Evolutionary conservation across 1,140 invertebrate genomes (phyloP), one percentile per base, ranked within the genome.

Genomic region (Macrobrachium rosenbergii): DNA sequence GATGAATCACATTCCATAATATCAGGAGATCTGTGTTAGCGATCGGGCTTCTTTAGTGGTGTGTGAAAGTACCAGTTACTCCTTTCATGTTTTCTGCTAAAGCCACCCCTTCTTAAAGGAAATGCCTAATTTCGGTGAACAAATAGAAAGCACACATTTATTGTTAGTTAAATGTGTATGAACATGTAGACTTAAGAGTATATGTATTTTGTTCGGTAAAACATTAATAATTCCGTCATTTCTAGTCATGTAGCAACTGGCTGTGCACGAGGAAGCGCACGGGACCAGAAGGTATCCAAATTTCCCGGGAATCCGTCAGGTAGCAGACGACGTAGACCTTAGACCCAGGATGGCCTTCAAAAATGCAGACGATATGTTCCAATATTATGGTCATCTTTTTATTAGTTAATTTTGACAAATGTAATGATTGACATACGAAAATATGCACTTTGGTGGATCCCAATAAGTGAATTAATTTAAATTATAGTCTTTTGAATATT

Each of bases 361-460:
- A 87, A 87, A 87, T 87, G 85, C 85, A 87, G 85, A 87, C 85
- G 85, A 87, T 87, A 76, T 73, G 85, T 87, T 87, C 85, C 85
- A 87, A 81, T 64, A 87, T 45, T 87, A 58, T 82, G 64, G 28
- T 45, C 75, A 23, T 19, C n/a, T 45, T 80, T 87, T 87, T 76
- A 64, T 76, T 64, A 52, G 59, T 62, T 21, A 60, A 43, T 83
- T 62, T 52, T 52, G 21, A 60, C 19, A 43, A 23, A 43, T 12
- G 28, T 58, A 17, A 2, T 62, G n/a, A 23, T 16, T 37, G 5
- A 43, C 23, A 72, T 17, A 43, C 52, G 12, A 52, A 52, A 52
- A 52, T 52, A 72, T 23, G 19, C 10, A 14, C 5, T 67, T 8
- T 14, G 23, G 21, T 10, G 7, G 21, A 6, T 6, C 17, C 23